These are phyloP conservation scores for Dryoscopus gambensis DNA, from an alignment of 2,113 vertebrate genomes.

Conservation along the genomic window DNA sequence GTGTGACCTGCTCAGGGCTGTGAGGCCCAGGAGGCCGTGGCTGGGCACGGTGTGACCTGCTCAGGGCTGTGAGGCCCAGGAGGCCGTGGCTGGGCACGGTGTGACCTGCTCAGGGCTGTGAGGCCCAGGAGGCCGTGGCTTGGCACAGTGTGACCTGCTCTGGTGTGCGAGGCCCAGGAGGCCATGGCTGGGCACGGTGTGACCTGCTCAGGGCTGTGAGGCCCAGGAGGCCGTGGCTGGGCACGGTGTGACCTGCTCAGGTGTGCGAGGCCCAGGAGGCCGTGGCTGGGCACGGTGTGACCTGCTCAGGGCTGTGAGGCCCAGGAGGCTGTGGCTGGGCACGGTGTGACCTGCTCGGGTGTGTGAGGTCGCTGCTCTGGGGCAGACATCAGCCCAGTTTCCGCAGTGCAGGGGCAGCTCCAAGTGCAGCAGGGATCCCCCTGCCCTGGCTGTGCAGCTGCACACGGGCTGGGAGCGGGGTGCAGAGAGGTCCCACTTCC, in stretches of 20 bases:
- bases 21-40: neutral
- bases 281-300: no score
- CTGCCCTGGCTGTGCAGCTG: neutral
- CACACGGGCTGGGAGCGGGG: neutral
- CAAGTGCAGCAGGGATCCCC: neutral
- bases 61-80: neutral
- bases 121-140: neutral
- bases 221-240: neutral
- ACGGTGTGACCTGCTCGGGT: neutral
- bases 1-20: no score
- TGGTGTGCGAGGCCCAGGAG: neutral
- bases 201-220: no score
- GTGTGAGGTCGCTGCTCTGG: rapidly evolving
- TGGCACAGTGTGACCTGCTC: neutral
- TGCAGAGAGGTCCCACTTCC: neutral
- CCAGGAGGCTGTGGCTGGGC: neutral
- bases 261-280: no score
- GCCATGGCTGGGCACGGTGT: no score
- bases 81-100: neutral
- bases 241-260: neutral
- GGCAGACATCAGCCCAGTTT: neutral
- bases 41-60: neutral
- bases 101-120: neutral
- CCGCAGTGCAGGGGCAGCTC: neutral
- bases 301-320: no score